Evolutionary conservation across 2,888 invertebrate genomes (phyloP).

Genomic region (Linyphia triangularis): DNA sequence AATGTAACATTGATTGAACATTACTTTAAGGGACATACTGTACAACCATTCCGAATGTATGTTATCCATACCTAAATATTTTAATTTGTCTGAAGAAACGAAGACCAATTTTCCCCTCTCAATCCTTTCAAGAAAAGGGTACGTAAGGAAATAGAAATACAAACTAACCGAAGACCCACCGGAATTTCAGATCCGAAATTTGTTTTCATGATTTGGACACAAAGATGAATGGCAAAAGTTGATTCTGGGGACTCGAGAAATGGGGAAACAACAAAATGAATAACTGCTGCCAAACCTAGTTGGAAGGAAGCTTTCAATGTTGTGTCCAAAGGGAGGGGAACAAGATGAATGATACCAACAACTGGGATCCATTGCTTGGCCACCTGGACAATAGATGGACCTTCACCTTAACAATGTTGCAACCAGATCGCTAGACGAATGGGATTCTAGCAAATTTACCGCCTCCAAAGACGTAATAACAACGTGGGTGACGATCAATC

Average conservation of each 20-base stretch:
- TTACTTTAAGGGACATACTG: neutral
- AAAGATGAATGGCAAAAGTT: constrained; percentile 69
- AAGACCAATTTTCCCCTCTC: constrained; percentile 34
- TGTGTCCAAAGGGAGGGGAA: constrained; percentile 1
- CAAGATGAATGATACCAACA: constrained; percentile 44
- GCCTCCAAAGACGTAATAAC: constrained; percentile 57
- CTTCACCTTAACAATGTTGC: constrained; percentile 40
- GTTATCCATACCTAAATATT: too few species aligned
- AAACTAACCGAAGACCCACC: constrained; percentile 18
- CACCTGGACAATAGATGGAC: constrained; percentile 67
- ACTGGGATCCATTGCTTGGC: constrained; percentile 46
- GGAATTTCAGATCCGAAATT: constrained; percentile 56
- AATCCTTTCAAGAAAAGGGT: neutral
- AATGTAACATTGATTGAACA: too few species aligned
- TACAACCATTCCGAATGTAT: too few species aligned
- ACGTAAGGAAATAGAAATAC: neutral
- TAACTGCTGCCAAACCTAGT: constrained; percentile 72
- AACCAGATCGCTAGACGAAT: too few species aligned
- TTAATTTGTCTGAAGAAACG: neutral
- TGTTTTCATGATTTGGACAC: constrained; percentile 63
- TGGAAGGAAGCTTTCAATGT: constrained; percentile 42
- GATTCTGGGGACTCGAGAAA: constrained; percentile 61
- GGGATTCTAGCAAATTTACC: too few species aligned
- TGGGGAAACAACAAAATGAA: constrained; percentile 69
- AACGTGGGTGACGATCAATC: constrained; percentile 62